Evolutionary conservation across 2,113 vertebrate species (phyloP).

Genomic region (Suricata suricatta): DNA sequence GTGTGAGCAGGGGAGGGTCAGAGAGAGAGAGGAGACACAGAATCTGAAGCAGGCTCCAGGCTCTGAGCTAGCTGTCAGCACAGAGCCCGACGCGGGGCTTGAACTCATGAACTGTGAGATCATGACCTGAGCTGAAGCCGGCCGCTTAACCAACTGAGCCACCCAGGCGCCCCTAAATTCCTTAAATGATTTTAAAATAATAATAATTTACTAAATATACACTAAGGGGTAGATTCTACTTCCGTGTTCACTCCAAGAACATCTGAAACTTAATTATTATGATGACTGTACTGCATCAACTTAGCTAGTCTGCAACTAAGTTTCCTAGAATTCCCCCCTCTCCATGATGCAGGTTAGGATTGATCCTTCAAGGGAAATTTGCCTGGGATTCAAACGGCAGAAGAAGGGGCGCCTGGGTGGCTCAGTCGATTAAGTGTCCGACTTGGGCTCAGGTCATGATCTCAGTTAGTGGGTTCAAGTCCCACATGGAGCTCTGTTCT

Average conservation of each 20-base stretch:
- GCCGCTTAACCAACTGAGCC: too few relatives aligned
- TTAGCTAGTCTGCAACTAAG: not conserved
- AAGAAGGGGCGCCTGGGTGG: not conserved
- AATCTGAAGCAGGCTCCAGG: too few relatives aligned
- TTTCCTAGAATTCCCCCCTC: not conserved
- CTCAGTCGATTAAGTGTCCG: too few relatives aligned
- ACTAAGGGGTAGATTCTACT: not conserved
- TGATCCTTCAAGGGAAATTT: not conserved
- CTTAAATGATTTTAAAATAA: not conserved
- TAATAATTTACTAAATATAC: not conserved
- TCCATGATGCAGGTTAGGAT: not conserved
- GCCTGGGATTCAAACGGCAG: not conserved
- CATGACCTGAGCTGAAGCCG: too few relatives aligned
- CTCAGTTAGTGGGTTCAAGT: too few relatives aligned
- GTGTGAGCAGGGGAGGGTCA: too few relatives aligned
- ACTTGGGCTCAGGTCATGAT: too few relatives aligned
- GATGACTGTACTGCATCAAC: not conserved
- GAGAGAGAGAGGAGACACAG: too few relatives aligned
- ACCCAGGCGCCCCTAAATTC: not conserved
- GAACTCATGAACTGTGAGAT: too few relatives aligned
- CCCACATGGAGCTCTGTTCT: too few relatives aligned
- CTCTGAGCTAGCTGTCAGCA: too few relatives aligned
- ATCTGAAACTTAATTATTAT: not conserved
- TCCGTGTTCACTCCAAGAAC: not conserved
- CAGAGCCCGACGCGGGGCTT: too few relatives aligned